Base-by-base conservation (phyloP, 2,888 invertebrate species). In the Euphydryas editha region DNA sequence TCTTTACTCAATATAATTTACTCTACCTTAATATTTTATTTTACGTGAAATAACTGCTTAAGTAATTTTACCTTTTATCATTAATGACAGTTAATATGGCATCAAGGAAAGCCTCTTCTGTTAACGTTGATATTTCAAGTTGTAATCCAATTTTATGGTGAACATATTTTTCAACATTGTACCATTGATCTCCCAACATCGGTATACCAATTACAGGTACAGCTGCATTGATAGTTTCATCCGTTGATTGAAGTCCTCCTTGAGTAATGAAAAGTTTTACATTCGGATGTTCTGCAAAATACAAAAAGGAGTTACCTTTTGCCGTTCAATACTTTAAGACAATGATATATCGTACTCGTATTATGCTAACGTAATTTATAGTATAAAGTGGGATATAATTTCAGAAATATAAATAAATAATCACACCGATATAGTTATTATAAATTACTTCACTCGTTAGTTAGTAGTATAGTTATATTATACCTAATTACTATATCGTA, bases 181-280 rank as follows among this genome's bases (percentile, higher is more conserved):
- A 80, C 72, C 79, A 83, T 69, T 90, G 90, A 67, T 93, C 93
- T 0, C 78, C 84, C 37, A 85, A 62, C 73, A 89, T 85, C 2
- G 89, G 88, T 18, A 91, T 73, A 10, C 81, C 88, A 17, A 89
- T 74, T 3, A 90, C 62, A 2, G 90, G 88, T 0, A 87, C 85
- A 20, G 81, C 81, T 7, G 83, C 82, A 58, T 74, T 71, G n/a
- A 92, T 84, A 0, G 88, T 81, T 74, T 92, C 90, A 56, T 90
- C 88, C 1, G 87, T 78, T 0, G 90, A 90, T 69, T 90, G 88
- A 2, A 88, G 69, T 6, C 90, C 90, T 51, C 85, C 87, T 81
- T 92, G 90, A 1, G 86, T 88, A 21, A 91, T 80, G 47, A 82
- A 83, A 0, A 81, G 30, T 73, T 88, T 91, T 0, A 92, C 62